Evolutionary conservation across 2,113 vertebrate genomes (phyloP), one percentile per base, ranked within the genome.

Genomic region (Crotophaga sulcirostris): DNA sequence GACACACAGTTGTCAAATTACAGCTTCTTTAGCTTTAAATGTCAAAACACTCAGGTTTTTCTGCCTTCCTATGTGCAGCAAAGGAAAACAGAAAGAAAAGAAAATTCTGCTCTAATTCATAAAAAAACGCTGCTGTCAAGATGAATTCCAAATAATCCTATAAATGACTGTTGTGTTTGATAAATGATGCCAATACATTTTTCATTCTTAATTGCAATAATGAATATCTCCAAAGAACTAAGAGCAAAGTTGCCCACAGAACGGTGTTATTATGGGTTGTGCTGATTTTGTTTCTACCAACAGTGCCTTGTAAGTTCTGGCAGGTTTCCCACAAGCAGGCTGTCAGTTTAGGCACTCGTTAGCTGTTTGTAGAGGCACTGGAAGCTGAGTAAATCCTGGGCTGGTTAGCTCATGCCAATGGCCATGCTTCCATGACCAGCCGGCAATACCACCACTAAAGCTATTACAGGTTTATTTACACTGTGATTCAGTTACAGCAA

Each of bases 21-120:
- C 69, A 87, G 60, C 87, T 84, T 67, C 84, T 80, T 88, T 89
- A 84, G 82, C 94, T 95, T 92, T 40, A 95, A 69, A 83, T 89
- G 87, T 97, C 96, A 96, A 96, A 97, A 95, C 70, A 90, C 49
- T 60, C 88, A 68, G 85, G 78, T 36, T 95, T 88, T 90, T 90
- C 72, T 84, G 51, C 28, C 70, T 90, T 68, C 34, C 67, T 77
- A 17, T 52, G n/a, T 36, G 77, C 60, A 90, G 59, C 76, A 89
- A 89, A 44, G 45, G 40, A 19, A 66, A 66, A 75, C 69, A 74
- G 23, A 55, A 70, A 55, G 7, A 63, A 87, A 69, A 69, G 24
- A 87, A 88, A 94, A 73, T 29, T 29, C 34, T 55, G 29, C 28
- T 91, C 44, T 78, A 92, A 96, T 86, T 90, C 60, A 87, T 89